phyloP scores from a whole-genome alignment of 2,888 invertebrate genomes.

The Halictus quadricinctus region DNA sequence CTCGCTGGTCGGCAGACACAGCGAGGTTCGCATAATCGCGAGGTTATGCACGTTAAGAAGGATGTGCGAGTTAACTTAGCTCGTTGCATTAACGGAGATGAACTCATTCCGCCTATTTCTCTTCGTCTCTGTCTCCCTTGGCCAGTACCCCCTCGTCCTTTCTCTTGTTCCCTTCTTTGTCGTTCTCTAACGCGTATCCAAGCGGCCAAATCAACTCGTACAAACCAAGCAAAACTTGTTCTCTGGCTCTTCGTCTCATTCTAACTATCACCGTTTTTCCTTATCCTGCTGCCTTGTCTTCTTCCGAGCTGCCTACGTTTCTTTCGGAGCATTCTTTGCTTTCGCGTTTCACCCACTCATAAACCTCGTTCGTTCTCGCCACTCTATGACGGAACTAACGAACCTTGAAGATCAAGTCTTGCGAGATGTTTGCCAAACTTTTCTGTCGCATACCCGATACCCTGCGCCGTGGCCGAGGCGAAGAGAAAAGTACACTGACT shows the following conservation, averaged over 20 bases:
- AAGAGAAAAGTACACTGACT: constrained; percentile 26
- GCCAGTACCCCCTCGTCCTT: constrained; percentile 27
- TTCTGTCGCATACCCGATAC: constrained; percentile 29
- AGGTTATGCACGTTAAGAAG: constrained; percentile 79
- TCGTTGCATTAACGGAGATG: constrained; percentile 80
- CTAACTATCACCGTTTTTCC: neutral
- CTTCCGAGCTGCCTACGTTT: constrained; percentile 33
- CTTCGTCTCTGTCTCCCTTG: constrained; percentile 49
- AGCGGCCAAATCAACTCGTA: neutral
- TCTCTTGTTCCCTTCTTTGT: constrained; percentile 25
- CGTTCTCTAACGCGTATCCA: constrained; percentile 13
- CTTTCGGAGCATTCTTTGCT: constrained; percentile 36
- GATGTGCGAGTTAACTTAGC: constrained; percentile 81
- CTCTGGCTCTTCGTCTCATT: neutral
- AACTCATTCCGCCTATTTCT: constrained; percentile 78
- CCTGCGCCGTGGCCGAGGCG: neutral
- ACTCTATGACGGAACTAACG: constrained; percentile 61
- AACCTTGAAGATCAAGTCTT: constrained; percentile 68
- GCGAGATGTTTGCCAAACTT: constrained; percentile 62
- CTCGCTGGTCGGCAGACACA: constrained; percentile 45
- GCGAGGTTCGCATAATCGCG: constrained; percentile 68
- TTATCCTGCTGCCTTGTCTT: neutral
- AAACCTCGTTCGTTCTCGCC: constrained; percentile 9
- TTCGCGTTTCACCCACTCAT: constrained; percentile 39
- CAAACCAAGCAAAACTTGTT: neutral